These are phyloP conservation scores for Rhamnusium bicolor DNA, from an alignment of 2,888 invertebrate genomes.

Conservation along the genomic window DNA sequence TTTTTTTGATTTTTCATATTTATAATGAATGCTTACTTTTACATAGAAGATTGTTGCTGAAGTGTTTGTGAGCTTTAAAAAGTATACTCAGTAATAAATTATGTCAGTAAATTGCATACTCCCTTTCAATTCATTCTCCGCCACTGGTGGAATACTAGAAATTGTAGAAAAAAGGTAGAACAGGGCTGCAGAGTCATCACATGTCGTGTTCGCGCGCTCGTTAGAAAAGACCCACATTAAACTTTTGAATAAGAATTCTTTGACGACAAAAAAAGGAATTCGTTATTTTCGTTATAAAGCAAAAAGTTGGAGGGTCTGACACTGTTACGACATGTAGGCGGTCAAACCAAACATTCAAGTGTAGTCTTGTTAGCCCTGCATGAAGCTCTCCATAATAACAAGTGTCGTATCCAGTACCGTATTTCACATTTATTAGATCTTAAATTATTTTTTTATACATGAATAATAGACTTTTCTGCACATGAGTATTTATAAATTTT, in stretches of 20 bases:
- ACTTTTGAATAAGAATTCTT: conserved; percentile 46
- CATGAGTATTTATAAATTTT: too few relatives aligned
- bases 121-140: background rate
- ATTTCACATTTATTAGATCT: conserved; percentile 13
- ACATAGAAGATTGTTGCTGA: too few relatives aligned
- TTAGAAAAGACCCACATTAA: conserved; percentile 48
- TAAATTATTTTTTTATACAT: too few relatives aligned
- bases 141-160: conserved; percentile 2
- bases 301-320: conserved; percentile 43
- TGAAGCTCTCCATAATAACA: conserved; percentile 11
- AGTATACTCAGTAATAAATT: too few relatives aligned
- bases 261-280: conserved; percentile 42
- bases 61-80: too few relatives aligned
- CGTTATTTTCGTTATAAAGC: conserved; percentile 42
- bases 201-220: conserved; percentile 43
- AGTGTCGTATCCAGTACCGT: conserved; percentile 3
- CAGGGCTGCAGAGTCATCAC: conserved; percentile 31
- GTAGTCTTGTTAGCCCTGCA: conserved; percentile 13
- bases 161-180: conserved; percentile 6
- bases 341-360: conserved; percentile 26
- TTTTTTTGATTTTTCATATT: conserved; percentile 1
- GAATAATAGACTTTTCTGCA: too few relatives aligned
- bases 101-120: too few relatives aligned
- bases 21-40: too few relatives aligned
- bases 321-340: conserved; percentile 35